Percentiles rank a stretch among this genome's conserved stretches.
phyloP scores from a whole-genome alignment of 2,113 vertebrate genomes.

The Oreotrochilus melanogaster region DNA sequence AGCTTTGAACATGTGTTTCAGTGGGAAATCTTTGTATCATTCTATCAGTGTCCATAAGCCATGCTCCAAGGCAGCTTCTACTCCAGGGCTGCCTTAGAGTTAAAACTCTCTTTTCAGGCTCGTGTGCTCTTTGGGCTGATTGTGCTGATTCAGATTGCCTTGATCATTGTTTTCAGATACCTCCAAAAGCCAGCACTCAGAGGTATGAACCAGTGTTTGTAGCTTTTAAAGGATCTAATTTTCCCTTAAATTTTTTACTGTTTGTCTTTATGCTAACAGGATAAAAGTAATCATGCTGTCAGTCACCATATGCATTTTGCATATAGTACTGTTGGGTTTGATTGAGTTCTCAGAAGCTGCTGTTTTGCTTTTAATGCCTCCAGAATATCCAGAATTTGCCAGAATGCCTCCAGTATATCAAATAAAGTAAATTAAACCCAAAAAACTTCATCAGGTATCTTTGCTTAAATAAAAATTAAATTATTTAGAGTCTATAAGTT shows the following conservation, averaged over 20 bases:
- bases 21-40: background rate
- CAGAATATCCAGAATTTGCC: background rate
- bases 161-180: slow-evolving; percentile 86
- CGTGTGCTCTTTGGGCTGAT: slow-evolving; percentile 81
- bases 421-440: background rate
- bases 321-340: background rate
- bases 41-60: fast-evolving
- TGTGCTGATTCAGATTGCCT: slow-evolving; percentile 81
- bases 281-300: background rate
- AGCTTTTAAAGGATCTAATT: background rate
- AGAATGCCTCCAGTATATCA: background rate
- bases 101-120: slow-evolving; percentile 73
- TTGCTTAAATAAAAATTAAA: background rate
- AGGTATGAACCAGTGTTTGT: slow-evolving; percentile 77
- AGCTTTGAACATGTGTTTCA: background rate
- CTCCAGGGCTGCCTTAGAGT: background rate
- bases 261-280: background rate
- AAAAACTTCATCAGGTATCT: background rate
- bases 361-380: background rate
- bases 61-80: background rate
- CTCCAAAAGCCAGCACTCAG: slow-evolving; percentile 76
- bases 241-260: background rate
- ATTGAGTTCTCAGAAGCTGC: background rate
- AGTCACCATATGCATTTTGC: background rate
- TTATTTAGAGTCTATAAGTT: background rate